Base-by-base conservation (phyloP, 1,140 invertebrate genomes). In the Drosophila burlai region DNA sequence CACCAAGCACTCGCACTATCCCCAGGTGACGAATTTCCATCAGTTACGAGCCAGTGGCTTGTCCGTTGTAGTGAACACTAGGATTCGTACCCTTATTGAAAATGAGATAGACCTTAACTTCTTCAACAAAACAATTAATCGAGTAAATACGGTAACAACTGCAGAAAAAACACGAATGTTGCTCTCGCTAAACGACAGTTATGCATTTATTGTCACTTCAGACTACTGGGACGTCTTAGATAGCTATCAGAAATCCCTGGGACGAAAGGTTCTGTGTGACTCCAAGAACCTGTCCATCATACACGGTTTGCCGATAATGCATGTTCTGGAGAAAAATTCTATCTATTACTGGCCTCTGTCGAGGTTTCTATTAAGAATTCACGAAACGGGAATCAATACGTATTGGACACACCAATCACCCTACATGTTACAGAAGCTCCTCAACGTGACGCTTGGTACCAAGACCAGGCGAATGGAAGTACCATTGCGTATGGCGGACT, bases 11-110 rank as follows among this genome's bases (percentile, higher is more conserved):
- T 55, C 65, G 1, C 13, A 49, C 0, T 3, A 58, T 3, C 42
- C 47, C 0, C n/a, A 38, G 1, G 63, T 84, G 0, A 45, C 31
- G 0, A 81, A 49, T 34, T 68, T 81, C 1, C 31, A 79, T 1
- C 66, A 83, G 5, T n/a, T 83, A n/a, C 43, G 68, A 0, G 18
- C 42, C 8, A 84, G 82, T 58, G 54, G 46, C 10, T 2, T 84
- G 10, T 3, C 46, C 18, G 55, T 80, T 0, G 13, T 59, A 0
- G 21, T 49, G 3, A 31, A 31, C 1, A 2, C 18, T 0, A 15
- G 1, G 4, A 24, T 38, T 0, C 36, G 11, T 15, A 10, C 9
- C 5, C 15, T n/a, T 9, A 36, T 52, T n/a, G 62, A 58, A 13
- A 26, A 15, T 1, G 24, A 24, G 3, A 0, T 65, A 6, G 40